Conservation (phyloP, 2,888 invertebrate species). For the Tridacna crocea region DNA sequence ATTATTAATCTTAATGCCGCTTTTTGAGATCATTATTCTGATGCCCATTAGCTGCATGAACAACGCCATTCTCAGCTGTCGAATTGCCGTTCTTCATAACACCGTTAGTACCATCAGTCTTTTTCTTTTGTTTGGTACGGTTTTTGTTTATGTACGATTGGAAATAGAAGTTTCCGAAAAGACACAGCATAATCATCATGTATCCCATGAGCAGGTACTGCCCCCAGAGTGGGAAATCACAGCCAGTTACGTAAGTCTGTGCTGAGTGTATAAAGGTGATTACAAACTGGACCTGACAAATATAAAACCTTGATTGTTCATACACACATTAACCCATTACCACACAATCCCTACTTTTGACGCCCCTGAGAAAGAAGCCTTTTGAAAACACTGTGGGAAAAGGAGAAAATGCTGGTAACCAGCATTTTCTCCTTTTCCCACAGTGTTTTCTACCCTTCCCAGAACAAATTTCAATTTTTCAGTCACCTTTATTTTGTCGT, state of each 20-base stretch:
- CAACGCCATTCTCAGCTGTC: slow-evolving; percentile 2
- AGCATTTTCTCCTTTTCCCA: not conserved
- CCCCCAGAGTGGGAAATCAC: slow-evolving; percentile 90
- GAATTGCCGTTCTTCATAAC: not conserved
- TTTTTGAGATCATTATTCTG: not conserved
- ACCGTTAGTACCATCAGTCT: slow-evolving; percentile 38
- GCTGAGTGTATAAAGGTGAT: slow-evolving; percentile 93
- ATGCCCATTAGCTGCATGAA: not conserved
- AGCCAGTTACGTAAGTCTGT: slow-evolving; percentile 91
- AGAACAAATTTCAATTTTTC: too few species aligned
- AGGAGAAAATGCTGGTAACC: not conserved
- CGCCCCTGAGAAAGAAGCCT: too few species aligned
- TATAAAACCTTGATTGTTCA: not conserved
- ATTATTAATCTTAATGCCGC: not conserved
- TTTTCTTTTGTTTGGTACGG: slow-evolving; percentile 35
- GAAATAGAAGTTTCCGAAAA: slow-evolving; percentile 96
- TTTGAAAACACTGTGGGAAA: not conserved
- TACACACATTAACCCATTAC: too few species aligned
- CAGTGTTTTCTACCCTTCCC: not conserved
- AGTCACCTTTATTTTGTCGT: too few species aligned
- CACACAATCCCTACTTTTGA: too few species aligned
- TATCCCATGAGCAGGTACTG: slow-evolving; percentile 87
- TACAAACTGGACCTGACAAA: slow-evolving; percentile 92
- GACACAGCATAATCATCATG: slow-evolving; percentile 97
- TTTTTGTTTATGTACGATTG: slow-evolving; percentile 73